phyloP scores from a whole-genome alignment of 2,888 invertebrate genomes.

The Diogma glabrata region DNA sequence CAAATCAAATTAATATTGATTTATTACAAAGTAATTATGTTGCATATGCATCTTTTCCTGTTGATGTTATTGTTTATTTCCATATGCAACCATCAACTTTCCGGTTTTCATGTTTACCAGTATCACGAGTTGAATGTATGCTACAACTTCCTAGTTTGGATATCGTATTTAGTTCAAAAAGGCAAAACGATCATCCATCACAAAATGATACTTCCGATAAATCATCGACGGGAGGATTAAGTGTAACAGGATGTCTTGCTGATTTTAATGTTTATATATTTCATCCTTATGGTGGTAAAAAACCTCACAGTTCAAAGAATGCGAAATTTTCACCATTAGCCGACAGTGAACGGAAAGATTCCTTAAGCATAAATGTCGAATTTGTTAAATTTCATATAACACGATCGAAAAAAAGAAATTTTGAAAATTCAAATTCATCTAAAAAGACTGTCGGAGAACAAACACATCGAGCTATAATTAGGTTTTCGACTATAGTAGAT shows the following conservation, averaged over 20 bases:
- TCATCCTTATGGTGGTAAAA: slow-evolving; percentile 92
- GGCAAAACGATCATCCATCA: slow-evolving; percentile 56
- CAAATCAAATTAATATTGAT: slow-evolving; percentile 39
- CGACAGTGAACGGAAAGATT: slow-evolving; percentile 87
- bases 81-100: slow-evolving; percentile 97
- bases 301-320: slow-evolving; percentile 57
- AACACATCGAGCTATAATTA: slow-evolving; percentile 73
- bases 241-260: slow-evolving; percentile 91
- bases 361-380: slow-evolving; percentile 90
- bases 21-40: slow-evolving; percentile 61
- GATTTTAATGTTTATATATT: slow-evolving; percentile 98
- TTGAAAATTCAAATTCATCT: slow-evolving; percentile 40
- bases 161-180: slow-evolving; percentile 90
- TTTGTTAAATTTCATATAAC: slow-evolving; percentile 94
- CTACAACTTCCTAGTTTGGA: slow-evolving; percentile 92
- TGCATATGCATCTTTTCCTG: slow-evolving; percentile 89
- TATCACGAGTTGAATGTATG: slow-evolving; percentile 91
- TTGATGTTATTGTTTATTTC: slow-evolving; percentile 97
- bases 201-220: slow-evolving; percentile 26
- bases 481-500: slow-evolving; percentile 90
- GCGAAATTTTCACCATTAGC: slow-evolving; percentile 79
- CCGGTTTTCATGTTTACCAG: slow-evolving; percentile 90
- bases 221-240: slow-evolving; percentile 38
- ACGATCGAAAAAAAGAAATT: slow-evolving; percentile 77
- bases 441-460: slow-evolving; percentile 47